Evolutionary conservation across 2,113 vertebrate species (phyloP), one percentile per base, ranked within the genome.

Genomic region (Alouatta palliata): DNA sequence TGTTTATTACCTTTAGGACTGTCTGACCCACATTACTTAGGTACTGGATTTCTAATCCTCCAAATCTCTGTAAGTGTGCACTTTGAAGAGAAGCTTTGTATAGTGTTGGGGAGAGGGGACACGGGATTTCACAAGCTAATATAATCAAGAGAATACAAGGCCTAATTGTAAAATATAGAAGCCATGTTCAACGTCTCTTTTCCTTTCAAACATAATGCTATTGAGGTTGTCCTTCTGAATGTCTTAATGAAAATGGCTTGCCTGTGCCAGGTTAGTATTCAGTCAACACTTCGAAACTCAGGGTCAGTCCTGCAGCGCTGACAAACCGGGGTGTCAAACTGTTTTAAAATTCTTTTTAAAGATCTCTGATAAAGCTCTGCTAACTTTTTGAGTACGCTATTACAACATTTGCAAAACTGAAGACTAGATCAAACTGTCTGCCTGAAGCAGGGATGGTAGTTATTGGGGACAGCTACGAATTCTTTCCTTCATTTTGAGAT

Each of bases 21-120:
- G 20, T 3, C 45, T 88, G 85, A 90, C 82, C 37, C 35, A 40
- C n/a, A 12, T 4, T 12, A 61, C 61, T 82, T 90, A 20, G 20
- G 11, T 56, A 68, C 6, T 73, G 35, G 11, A 61, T 87, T 97
- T 93, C 82, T 73, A 95, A 95, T 97, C 77, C 71, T 94, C 45
- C 20, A 96, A 94, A 90, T 96, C 89, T 21, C 77, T 32, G 43
- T 30, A 84, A 58, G 58, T 85, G 37, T 96, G 61, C 90, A 82
- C 80, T 96, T 96, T 90, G 56, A 95, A 71, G 76, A 87, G 54
- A 84, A 84, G 11, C 71, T 95, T 87, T 84, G 21, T 58, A n/a
- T 8, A 40, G 47, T 37, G 5, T 83, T 32, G 35, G 84, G 88
- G 84, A 87, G 27, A 19, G 35, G 6, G 56, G 2, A 2, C 6